Base-by-base conservation (phyloP, 2,113 vertebrate genomes). In the Bothrops jararaca region DNA sequence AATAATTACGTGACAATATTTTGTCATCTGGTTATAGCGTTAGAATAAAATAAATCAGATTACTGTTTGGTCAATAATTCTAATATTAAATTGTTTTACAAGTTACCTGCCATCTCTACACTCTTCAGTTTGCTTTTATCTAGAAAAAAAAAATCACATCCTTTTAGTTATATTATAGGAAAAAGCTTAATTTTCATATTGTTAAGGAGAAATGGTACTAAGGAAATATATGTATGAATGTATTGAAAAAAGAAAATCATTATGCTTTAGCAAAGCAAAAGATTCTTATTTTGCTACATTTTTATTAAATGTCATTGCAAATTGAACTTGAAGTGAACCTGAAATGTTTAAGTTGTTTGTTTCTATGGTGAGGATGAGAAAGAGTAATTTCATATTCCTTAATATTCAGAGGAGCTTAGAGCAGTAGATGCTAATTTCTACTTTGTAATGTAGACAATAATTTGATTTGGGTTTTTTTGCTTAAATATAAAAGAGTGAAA, bases 61-160 rank as follows among this genome's bases (percentile, higher is more conserved):
- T 85, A 50, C 69, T 34, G 53, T 1, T 56, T 1, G 34, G 48
- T 80, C 18, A 3, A 10, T 29, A 23, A 58, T 24, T 42, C 5
- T 74, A 1, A 52, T 86, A 12, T 42, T 2, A 6, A 56, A 45
- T 56, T 54, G n/a, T 48, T 29, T 45, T 10, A 4, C 5, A 8
- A 85, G 26, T 57, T 56, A 39, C 45, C 90, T 90, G 42, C 95
- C 94, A 94, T 39, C 7, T 80, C 34, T 94, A 95, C 95, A 95
- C 45, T 24, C 6, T 3, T 29, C 56, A 0, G 85, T 88, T 90
- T 0, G 52, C 3, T 8, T 20, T 89, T 93, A 3, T 1, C 91
- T 89, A 0, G 90, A 50, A 91, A 64, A 86, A 87, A 91, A 87
- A 91, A 57, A 53, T 1, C 45, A 88, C 92, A 5, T 26, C n/a